These are phyloP conservation scores for Augiades crinisus DNA, from an alignment of 2,888 invertebrate species.

Conservation along the genomic window DNA sequence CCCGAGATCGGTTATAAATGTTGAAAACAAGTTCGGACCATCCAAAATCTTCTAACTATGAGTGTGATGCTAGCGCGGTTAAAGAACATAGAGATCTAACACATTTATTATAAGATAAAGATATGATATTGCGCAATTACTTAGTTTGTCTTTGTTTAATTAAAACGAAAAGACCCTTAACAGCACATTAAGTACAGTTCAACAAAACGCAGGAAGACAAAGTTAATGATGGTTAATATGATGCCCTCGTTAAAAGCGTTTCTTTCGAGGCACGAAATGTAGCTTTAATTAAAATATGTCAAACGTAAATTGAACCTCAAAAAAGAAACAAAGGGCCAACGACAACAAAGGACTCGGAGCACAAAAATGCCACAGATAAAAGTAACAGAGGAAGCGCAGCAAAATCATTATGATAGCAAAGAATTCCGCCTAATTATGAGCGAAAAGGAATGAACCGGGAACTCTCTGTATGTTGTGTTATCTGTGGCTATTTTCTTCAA, in stretches of 20 bases:
- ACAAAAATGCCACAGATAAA: constrained; percentile 4
- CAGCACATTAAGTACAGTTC: background rate
- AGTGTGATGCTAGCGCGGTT: too few relatives aligned
- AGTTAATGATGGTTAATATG: constrained; percentile 1
- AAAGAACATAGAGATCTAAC: too few relatives aligned
- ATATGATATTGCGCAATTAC: too few relatives aligned
- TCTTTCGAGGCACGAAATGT: background rate
- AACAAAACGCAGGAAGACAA: background rate
- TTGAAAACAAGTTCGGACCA: too few relatives aligned
- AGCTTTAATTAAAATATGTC: constrained; percentile 6
- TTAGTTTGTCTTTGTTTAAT: too few relatives aligned
- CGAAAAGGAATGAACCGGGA: background rate
- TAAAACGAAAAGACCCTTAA: too few relatives aligned
- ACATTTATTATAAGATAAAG: too few relatives aligned
- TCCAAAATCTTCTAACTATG: too few relatives aligned
- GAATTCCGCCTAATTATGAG: background rate
- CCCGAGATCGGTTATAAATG: too few relatives aligned
- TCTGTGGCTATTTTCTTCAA: too few relatives aligned
- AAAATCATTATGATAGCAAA: background rate
- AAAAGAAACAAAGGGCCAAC: background rate
- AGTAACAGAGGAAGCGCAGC: constrained; percentile 1
- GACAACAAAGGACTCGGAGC: constrained; percentile 4
- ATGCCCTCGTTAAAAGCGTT: background rate
- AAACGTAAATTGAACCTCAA: constrained; percentile 9
- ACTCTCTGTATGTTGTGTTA: too few relatives aligned